Conservation (phyloP, 2,797 vertebrate species). For the Leptatherina wallacei region DNA sequence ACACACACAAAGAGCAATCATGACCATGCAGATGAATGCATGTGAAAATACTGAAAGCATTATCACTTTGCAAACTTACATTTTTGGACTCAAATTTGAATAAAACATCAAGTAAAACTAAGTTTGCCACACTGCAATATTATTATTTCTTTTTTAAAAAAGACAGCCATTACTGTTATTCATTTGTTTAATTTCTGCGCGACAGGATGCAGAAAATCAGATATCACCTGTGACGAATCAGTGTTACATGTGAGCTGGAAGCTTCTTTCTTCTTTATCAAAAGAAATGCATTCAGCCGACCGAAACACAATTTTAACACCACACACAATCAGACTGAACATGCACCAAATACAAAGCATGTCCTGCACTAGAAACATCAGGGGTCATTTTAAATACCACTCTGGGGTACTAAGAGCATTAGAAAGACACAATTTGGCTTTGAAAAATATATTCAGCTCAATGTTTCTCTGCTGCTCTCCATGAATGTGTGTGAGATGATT, state of each 20-base stretch:
- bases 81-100: neutral
- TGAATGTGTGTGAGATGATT: constrained; percentile 28
- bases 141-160: neutral
- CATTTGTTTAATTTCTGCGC: constrained; percentile 7
- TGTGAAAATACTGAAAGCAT: constrained; percentile 9
- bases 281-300: constrained; percentile 34
- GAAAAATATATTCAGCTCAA: constrained; percentile 60
- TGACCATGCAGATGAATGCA: constrained; percentile 8
- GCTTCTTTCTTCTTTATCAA: constrained; percentile 26
- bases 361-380: constrained; percentile 31
- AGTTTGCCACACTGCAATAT: neutral
- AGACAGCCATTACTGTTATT: neutral
- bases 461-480: constrained; percentile 45
- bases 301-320: constrained; percentile 49
- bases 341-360: constrained; percentile 48
- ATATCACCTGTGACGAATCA: neutral
- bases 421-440: constrained; percentile 68
- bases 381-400: constrained; percentile 60
- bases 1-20: constrained; percentile 14
- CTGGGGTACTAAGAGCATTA: constrained; percentile 68
- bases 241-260: constrained; percentile 6
- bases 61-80: neutral
- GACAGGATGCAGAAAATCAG: constrained; percentile 14
- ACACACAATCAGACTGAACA: constrained; percentile 45
- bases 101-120: neutral